These are phyloP conservation scores for Takifugu ocellatus DNA, from an alignment of 2,797 vertebrate species.

Conservation along the genomic window DNA sequence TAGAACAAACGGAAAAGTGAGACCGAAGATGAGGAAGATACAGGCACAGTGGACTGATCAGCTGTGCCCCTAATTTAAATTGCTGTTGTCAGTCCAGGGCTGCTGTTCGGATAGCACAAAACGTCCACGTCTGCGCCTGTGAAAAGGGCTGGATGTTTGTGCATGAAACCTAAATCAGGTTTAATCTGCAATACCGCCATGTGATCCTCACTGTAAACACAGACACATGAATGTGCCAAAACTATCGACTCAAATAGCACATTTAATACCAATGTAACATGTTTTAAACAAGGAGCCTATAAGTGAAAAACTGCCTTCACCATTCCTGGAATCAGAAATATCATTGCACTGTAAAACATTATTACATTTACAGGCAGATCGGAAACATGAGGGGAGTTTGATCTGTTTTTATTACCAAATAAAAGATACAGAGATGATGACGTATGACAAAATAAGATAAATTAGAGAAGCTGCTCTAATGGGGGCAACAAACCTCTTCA, in stretches of 20 bases:
- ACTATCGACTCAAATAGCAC: slow-evolving; percentile 42
- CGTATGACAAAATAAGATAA: slow-evolving; percentile 33
- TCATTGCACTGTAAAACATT: slow-evolving; percentile 55
- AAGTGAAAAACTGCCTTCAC: slow-evolving; percentile 46
- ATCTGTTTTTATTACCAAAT: slow-evolving; percentile 51
- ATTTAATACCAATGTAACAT: slow-evolving; percentile 43
- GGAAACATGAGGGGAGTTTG: slow-evolving; percentile 11
- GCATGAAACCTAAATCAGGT: slow-evolving; percentile 20
- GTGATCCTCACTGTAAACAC: slow-evolving; percentile 17
- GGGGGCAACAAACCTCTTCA: slow-evolving; percentile 45
- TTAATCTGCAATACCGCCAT: slow-evolving; percentile 26
- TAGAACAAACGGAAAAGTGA: slow-evolving; percentile 33
- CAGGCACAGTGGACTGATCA: slow-evolving; percentile 18
- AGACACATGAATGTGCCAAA: slow-evolving; percentile 10
- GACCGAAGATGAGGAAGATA: slow-evolving; percentile 22
- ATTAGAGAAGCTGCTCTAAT: slow-evolving; percentile 20
- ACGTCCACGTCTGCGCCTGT: slow-evolving; percentile 37
- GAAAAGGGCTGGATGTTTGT: slow-evolving; percentile 11
- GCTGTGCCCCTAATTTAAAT: slow-evolving; percentile 48
- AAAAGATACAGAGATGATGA: slow-evolving; percentile 37
- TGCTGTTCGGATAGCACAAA: slow-evolving; percentile 40
- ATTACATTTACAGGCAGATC: slow-evolving; percentile 37
- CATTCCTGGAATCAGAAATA: slow-evolving; percentile 54
- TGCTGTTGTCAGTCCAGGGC: slow-evolving; percentile 42
- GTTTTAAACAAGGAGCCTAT: slow-evolving; percentile 45